A percentile compares a stretch with the other conserved stretches of the same genome.
These are phyloP conservation scores for Masnerella sp. DNA, from an alignment of 2,888 invertebrate genomes.

Conservation along the genomic window DNA sequence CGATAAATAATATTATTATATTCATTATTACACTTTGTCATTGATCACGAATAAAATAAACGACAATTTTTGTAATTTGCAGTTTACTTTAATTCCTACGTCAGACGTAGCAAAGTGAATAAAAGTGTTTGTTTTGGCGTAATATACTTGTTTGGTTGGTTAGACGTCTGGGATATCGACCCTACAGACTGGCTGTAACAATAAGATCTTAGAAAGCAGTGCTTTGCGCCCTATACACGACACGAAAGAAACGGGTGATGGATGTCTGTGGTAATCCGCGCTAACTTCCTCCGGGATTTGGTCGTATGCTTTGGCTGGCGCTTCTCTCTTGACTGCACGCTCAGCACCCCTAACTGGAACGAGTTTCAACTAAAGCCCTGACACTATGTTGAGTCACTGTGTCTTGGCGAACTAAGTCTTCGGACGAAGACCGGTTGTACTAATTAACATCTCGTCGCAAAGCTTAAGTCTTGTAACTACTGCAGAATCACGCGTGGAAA, in stretches of 20 bases:
- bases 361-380: slow-evolving; percentile 71
- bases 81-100: too few species aligned
- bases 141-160: slow-evolving; percentile 37
- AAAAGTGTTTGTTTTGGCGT: slow-evolving; percentile 3
- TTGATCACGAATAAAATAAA: too few species aligned
- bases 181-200: slow-evolving; percentile 37
- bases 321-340: slow-evolving; percentile 57
- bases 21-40: too few species aligned
- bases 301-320: slow-evolving; percentile 63
- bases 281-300: slow-evolving; percentile 76
- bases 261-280: slow-evolving; percentile 76
- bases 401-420: slow-evolving; percentile 67
- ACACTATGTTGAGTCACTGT: slow-evolving; percentile 76
- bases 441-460: slow-evolving; percentile 77
- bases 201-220: slow-evolving; percentile 55
- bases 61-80: too few species aligned
- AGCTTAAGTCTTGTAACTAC: slow-evolving; percentile 68
- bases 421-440: slow-evolving; percentile 69
- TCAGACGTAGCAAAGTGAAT: too few species aligned
- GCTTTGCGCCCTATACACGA: slow-evolving; percentile 60
- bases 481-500: slow-evolving; percentile 56
- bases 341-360: slow-evolving; percentile 68
- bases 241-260: slow-evolving; percentile 74
- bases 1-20: too few species aligned
- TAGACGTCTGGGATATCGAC: slow-evolving; percentile 44